These are phyloP conservation scores for Andrena minutula DNA, from an alignment of 2,888 invertebrate genomes.

Conservation along the genomic window DNA sequence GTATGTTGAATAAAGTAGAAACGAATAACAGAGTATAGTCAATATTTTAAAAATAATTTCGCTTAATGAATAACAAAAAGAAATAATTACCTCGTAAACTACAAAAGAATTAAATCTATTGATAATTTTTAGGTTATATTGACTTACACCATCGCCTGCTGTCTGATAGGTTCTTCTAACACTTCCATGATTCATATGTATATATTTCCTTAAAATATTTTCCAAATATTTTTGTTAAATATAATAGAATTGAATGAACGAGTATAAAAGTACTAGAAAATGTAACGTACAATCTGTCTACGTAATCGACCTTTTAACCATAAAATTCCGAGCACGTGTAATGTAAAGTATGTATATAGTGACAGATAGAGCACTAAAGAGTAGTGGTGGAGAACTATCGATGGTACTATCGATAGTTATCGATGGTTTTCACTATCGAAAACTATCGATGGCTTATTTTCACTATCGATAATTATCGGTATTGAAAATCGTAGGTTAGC, in stretches of 20 bases:
- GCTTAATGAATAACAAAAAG: neutral
- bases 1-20: neutral
- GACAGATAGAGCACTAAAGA: too few relatives aligned
- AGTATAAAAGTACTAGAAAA: neutral
- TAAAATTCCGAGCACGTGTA: too few relatives aligned
- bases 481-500: too few relatives aligned
- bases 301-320: too few relatives aligned
- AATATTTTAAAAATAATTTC: neutral
- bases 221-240: neutral
- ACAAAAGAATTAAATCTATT: neutral
- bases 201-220: constrained; percentile 6
- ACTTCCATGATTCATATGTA: constrained; percentile 19
- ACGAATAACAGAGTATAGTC: neutral
- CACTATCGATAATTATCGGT: too few relatives aligned
- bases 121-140: constrained; percentile 29
- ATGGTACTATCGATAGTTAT: too few relatives aligned
- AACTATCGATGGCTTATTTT: too few relatives aligned
- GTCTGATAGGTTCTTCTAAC: constrained; percentile 23
- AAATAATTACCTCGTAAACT: neutral
- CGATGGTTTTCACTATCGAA: too few relatives aligned
- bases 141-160: constrained; percentile 47
- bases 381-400: too few relatives aligned
- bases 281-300: neutral
- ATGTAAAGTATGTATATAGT: too few relatives aligned
- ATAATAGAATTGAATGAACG: neutral